Conservation (phyloP, 2,113 vertebrate species). For the Orientallactaga bullata region DNA sequence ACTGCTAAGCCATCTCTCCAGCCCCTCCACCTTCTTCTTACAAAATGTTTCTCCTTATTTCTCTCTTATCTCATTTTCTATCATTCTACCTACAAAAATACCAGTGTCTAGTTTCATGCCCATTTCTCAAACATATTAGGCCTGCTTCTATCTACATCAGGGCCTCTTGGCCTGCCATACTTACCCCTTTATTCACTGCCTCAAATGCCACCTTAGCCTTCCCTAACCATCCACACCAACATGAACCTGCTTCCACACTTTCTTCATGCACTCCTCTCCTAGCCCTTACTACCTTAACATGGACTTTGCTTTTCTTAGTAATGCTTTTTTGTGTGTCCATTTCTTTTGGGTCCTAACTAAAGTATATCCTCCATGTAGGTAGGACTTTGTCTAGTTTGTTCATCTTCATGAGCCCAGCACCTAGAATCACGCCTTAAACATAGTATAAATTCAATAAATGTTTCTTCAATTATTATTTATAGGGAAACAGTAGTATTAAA, state of each 20-base stretch:
- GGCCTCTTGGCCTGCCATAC: too few relatives aligned
- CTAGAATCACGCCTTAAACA: not conserved
- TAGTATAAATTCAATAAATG: not conserved
- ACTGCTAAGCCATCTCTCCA: too few relatives aligned
- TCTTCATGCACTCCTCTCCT: not conserved
- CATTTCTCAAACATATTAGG: not conserved
- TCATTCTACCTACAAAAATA: not conserved
- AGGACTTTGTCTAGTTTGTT: not conserved
- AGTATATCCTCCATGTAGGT: not conserved
- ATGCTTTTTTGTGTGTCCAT: not conserved
- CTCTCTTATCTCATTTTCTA: not conserved
- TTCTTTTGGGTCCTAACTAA: not conserved
- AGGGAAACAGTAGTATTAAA: not conserved
- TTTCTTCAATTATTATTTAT: constrained; percentile 27
- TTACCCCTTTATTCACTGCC: not conserved
- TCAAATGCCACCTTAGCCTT: not conserved
- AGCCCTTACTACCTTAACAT: not conserved
- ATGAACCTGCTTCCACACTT: not conserved
- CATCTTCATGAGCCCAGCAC: not conserved
- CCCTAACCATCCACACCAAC: not conserved
- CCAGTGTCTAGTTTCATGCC: not conserved
- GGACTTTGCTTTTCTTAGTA: not conserved
- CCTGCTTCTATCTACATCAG: not conserved
- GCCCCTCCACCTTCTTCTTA: too few relatives aligned
- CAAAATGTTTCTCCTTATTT: too few relatives aligned